phyloP scores from a whole-genome alignment of 2,888 invertebrate genomes.

The Cryptus armator region DNA sequence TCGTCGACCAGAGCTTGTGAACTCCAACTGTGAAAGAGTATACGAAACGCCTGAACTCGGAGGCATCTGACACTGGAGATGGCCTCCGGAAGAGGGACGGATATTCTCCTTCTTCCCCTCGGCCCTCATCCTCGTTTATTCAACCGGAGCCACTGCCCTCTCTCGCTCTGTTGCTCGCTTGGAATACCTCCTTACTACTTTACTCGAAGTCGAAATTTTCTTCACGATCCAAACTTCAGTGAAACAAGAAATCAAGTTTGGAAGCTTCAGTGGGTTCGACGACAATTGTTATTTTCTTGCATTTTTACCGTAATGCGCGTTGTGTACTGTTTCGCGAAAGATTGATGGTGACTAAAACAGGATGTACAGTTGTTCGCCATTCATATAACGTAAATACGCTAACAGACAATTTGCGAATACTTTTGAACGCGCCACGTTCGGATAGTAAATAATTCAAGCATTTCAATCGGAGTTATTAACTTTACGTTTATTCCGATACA shows the following conservation, averaged over 20 bases:
- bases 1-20: slow-evolving; percentile 29
- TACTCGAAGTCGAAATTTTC: slow-evolving; percentile 4
- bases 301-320: not conserved
- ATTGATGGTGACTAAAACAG: too few species aligned
- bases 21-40: slow-evolving; percentile 21
- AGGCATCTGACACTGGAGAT: slow-evolving; percentile 49
- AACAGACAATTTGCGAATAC: not conserved
- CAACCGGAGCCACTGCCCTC: slow-evolving; percentile 1
- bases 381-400: not conserved
- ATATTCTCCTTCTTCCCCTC: slow-evolving; percentile 23
- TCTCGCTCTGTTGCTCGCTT: slow-evolving; percentile 5
- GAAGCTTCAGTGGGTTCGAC: not conserved
- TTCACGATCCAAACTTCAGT: not conserved
- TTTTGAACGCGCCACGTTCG: not conserved
- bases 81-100: slow-evolving; percentile 47
- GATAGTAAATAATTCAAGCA: not conserved
- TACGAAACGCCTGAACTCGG: slow-evolving; percentile 36
- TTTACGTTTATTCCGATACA: not conserved
- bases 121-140: not conserved
- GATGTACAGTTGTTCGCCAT: too few species aligned
- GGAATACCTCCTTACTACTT: not conserved
- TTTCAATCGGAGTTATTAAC: not conserved
- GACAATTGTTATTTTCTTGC: not conserved
- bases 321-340: too few species aligned
- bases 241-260: slow-evolving; percentile 6